Percentiles rank a stretch among this genome's conserved stretches.
Evolutionary conservation across 2,888 invertebrate genomes (phyloP).

Genomic region (Lasioglossum leucozonium): DNA sequence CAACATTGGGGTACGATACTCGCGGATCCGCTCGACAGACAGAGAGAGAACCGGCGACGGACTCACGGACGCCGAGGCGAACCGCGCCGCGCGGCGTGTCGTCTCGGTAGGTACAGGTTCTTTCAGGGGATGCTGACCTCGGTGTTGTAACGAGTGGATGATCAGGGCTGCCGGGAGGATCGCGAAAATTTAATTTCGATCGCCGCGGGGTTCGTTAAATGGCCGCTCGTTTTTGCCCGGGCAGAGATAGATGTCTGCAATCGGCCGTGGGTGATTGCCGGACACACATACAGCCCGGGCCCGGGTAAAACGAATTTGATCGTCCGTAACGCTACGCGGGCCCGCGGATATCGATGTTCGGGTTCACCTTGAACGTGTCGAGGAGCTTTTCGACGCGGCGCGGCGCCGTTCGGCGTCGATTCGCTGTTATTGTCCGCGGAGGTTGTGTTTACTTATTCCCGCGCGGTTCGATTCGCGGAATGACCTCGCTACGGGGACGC

Average conservation of each 20-base stretch:
- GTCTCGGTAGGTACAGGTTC: slow-evolving; percentile 66
- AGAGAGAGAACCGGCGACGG: slow-evolving; percentile 35
- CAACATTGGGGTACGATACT: slow-evolving; percentile 28
- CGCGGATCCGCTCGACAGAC: slow-evolving; percentile 28
- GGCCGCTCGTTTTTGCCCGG: slow-evolving; percentile 49
- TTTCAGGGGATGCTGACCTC: slow-evolving; percentile 63
- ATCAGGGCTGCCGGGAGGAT: slow-evolving; percentile 48
- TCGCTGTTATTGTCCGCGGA: neutral
- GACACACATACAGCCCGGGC: slow-evolving; percentile 12
- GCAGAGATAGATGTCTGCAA: slow-evolving; percentile 34
- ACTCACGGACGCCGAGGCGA: neutral
- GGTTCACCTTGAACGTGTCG: neutral
- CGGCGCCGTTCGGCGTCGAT: neutral
- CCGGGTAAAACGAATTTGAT: slow-evolving; percentile 34
- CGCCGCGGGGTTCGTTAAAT: slow-evolving; percentile 58
- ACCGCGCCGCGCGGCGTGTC: slow-evolving; percentile 28
- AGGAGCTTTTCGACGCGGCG: neutral
- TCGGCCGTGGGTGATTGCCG: slow-evolving; percentile 32
- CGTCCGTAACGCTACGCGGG: neutral
- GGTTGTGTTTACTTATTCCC: neutral
- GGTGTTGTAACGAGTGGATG: slow-evolving; percentile 47
- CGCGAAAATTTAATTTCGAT: slow-evolving; percentile 63
- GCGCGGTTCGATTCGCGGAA: slow-evolving; percentile 40
- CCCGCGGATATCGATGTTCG: neutral
- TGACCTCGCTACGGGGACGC: slow-evolving; percentile 27